A percentile compares a stretch with the other conserved stretches of the same genome.
Evolutionary conservation across 2,888 invertebrate species (phyloP).

Genomic region (Syrista parreyssii): DNA sequence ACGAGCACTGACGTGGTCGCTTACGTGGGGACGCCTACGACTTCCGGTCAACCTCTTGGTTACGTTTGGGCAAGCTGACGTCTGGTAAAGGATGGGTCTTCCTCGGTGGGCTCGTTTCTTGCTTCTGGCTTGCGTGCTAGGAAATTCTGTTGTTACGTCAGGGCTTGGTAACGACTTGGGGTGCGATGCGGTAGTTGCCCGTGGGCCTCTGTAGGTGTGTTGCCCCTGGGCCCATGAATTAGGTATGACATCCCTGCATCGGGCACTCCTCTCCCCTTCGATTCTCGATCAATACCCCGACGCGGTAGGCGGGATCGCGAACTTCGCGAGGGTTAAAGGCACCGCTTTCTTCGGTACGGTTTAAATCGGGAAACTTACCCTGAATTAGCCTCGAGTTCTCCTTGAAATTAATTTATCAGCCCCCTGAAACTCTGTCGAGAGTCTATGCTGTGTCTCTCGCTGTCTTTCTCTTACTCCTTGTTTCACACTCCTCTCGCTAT

Average conservation of each 20-base stretch:
- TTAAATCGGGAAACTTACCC: conserved; percentile 47
- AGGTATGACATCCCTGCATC: conserved; percentile 44
- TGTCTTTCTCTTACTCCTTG: not conserved
- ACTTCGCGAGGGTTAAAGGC: conserved; percentile 42
- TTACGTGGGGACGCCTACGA: not conserved
- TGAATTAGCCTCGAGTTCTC: conserved; percentile 36
- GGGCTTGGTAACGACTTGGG: not conserved
- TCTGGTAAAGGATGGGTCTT: not conserved
- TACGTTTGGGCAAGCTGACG: not conserved
- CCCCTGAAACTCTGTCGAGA: not conserved
- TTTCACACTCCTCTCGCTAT: not conserved
- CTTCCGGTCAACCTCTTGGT: not conserved
- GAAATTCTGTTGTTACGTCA: not conserved
- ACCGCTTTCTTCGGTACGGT: conserved; percentile 32
- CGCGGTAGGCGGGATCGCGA: not conserved
- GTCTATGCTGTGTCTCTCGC: not conserved
- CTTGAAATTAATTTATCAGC: conserved; percentile 48
- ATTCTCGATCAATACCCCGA: conserved; percentile 58
- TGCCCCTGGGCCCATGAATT: conserved; percentile 44
- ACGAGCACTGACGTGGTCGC: not conserved
- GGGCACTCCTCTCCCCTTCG: conserved; percentile 51
- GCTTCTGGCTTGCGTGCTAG: not conserved
- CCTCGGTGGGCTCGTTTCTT: not conserved
- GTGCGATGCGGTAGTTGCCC: not conserved
- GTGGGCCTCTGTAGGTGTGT: not conserved